Conservation (phyloP, 2,113 vertebrate genomes). For the Fregata magnificens region DNA sequence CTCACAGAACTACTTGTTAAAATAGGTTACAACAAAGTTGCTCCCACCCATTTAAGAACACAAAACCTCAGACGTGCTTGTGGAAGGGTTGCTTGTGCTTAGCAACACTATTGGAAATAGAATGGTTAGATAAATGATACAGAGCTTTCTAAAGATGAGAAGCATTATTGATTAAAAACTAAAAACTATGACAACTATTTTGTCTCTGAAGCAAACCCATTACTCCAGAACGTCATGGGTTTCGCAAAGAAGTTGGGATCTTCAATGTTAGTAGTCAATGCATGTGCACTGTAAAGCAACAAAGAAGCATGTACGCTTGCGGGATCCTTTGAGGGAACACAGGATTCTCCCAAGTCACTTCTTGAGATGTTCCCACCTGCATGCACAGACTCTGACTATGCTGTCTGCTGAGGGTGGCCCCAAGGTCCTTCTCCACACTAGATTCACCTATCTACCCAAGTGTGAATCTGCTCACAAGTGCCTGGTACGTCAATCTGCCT, state of each 20-base stretch:
- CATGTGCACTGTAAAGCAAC: neutral
- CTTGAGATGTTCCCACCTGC: neutral
- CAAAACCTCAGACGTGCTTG: neutral
- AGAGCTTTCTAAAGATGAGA: neutral
- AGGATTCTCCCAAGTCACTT: neutral
- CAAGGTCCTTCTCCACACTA: neutral
- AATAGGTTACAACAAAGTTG: neutral
- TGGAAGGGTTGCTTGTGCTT: neutral
- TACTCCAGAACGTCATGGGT: neutral
- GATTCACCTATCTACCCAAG: neutral
- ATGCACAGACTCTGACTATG: neutral
- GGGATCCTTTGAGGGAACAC: neutral
- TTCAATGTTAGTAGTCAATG: neutral
- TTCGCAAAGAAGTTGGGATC: neutral
- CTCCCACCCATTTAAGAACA: neutral
- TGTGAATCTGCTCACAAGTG: neutral
- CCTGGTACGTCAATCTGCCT: neutral
- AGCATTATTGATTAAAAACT: neutral
- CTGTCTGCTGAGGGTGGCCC: neutral
- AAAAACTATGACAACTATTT: neutral
- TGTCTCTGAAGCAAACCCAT: neutral
- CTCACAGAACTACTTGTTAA: neutral
- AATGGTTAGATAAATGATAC: neutral
- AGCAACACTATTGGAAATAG: neutral
- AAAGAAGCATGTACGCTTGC: neutral